Percentiles rank a stretch among this genome's conserved stretches.
Evolutionary conservation across 2,888 invertebrate species (phyloP).

Genomic region (Conus canariensis): DNA sequence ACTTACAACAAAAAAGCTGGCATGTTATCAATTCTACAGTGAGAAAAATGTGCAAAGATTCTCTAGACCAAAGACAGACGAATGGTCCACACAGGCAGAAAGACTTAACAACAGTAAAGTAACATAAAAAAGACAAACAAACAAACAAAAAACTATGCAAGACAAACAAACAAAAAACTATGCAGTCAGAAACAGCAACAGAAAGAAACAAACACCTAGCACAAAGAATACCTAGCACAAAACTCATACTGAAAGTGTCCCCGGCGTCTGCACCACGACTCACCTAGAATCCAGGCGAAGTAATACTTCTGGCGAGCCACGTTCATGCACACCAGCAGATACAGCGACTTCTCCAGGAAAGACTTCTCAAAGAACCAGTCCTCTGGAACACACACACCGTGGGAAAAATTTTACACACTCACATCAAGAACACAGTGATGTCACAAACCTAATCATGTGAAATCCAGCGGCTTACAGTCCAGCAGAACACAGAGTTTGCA

Average conservation of each 20-base stretch:
- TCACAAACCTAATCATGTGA: too few relatives aligned
- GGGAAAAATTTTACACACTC: too few relatives aligned
- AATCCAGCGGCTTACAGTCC: conserved; percentile 55
- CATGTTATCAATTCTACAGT: too few relatives aligned
- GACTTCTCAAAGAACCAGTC: conserved; percentile 84
- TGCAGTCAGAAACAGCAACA: background rate
- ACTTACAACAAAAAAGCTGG: too few relatives aligned
- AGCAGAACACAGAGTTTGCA: conserved; percentile 39
- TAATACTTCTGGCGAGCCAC: conserved; percentile 95
- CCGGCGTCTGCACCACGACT: conserved; percentile 40
- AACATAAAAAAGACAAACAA: background rate
- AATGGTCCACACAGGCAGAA: too few relatives aligned
- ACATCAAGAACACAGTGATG: too few relatives aligned
- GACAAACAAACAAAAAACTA: background rate
- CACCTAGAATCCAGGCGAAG: conserved; percentile 92
- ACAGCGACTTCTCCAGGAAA: conserved; percentile 86
- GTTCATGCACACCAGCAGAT: conserved; percentile 87
- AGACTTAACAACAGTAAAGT: too few relatives aligned
- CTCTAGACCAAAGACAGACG: too few relatives aligned
- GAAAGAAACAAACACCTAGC: background rate
- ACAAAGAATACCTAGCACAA: too few relatives aligned
- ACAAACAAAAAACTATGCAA: background rate
- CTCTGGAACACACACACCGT: conserved; percentile 78
- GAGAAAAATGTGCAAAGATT: too few relatives aligned
- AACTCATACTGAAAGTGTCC: too few relatives aligned